phyloP scores from a whole-genome alignment of 2,888 invertebrate species.

The Pseudococcus viburni region DNA sequence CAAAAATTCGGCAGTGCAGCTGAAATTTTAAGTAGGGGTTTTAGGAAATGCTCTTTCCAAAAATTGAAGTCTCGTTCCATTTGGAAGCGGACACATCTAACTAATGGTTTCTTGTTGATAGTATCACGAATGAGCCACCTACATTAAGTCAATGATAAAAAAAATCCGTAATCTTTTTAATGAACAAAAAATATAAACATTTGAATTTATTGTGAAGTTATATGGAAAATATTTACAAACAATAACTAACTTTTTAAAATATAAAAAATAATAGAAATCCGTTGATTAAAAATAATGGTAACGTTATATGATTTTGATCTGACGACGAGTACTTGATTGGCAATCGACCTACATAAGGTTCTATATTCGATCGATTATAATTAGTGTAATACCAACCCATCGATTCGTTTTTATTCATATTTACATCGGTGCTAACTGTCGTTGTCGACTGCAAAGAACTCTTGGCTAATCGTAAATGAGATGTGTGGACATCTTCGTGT shows the following conservation, averaged over 20 bases:
- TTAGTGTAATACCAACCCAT: conserved; percentile 86
- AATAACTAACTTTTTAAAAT: conserved; percentile 15
- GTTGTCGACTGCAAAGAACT: conserved; percentile 67
- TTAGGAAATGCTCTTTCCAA: too few species aligned
- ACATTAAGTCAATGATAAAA: not conserved
- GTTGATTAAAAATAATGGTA: conserved; percentile 65
- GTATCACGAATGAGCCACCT: not conserved
- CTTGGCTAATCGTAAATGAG: conserved; percentile 68
- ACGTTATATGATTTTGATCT: conserved; percentile 61
- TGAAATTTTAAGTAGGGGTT: too few species aligned
- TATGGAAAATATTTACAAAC: conserved; percentile 35
- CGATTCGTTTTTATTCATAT: conserved; percentile 25
- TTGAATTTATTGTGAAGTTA: conserved; percentile 40
- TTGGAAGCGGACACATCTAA: not conserved
- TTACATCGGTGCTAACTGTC: conserved; percentile 30
- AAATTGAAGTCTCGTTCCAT: not conserved
- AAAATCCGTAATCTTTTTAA: not conserved
- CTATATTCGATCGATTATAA: conserved; percentile 79
- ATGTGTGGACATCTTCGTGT: conserved; percentile 69
- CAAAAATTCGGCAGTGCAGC: too few species aligned
- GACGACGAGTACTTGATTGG: conserved; percentile 63
- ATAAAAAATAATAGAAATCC: conserved; percentile 54
- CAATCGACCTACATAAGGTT: conserved; percentile 72
- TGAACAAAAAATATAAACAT: conserved; percentile 28
- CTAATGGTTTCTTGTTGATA: too few species aligned